Base-by-base conservation (phyloP, 2,888 invertebrate species). In the Cynaeus angustus region DNA sequence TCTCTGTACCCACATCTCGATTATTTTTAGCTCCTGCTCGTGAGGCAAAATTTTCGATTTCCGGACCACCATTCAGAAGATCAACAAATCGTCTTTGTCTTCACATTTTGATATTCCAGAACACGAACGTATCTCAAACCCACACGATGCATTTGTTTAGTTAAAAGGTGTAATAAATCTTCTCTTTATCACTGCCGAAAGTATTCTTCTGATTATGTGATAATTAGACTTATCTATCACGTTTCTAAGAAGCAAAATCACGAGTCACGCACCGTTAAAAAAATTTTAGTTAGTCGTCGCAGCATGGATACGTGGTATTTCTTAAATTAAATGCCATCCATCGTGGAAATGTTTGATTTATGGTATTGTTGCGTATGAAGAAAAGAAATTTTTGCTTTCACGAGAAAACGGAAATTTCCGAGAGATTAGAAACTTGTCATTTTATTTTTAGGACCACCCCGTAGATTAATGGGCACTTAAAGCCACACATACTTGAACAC, bases 11-110 rank as follows among this genome's bases (percentile, higher is more conserved):
- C 52, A 66, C 59, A 70, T 65, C 58, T 53, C 28, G 66, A 66
- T 61, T 55, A 52, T 70, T 62, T 66, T 68, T 68, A 68, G 58
- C 62, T 52, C 59, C 61, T 10, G 58, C 55, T 59, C 50, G 37
- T 50, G 14, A 8, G 6, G 62, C 62, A 41, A 62, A 62, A 56
- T 56, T 41, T 55, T 26, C 56, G 9, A 56, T 56, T 56, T 56
- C 56, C 56, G 41, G 56, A 56, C 13, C 55, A 33, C n/a, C 21
- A 21, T 21, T 21, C 21, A 21, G 21, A 21, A 21, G 21, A 1
- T 21, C n/a, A n/a, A 7, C 8, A 33, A 33, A 33, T 33, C 38
- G 2, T 21, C 21, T 21, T 21, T 21, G 21, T 21, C 21, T 21
- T 21, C 21, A 21, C 21, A 21, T 21, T 21, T 21, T 21, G 21